Evolutionary conservation across 2,113 vertebrate genomes (phyloP).

Genomic region (Silurus meridionalis): DNA sequence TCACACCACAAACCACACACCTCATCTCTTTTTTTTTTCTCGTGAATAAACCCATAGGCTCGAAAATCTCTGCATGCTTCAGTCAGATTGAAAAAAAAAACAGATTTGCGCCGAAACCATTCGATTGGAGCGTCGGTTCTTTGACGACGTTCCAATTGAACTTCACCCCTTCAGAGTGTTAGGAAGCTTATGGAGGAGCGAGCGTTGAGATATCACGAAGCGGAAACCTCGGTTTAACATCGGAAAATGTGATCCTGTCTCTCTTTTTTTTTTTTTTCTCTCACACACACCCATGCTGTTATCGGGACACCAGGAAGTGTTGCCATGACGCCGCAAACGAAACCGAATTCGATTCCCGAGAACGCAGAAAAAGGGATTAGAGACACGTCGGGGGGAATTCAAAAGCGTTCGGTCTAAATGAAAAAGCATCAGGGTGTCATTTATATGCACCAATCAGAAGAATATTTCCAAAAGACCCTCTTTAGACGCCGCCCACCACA

Average conservation of each 20-base stretch:
- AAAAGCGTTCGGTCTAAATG: conserved; percentile 57
- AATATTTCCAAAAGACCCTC: conserved; percentile 22
- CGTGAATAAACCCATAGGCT: conserved; percentile 15
- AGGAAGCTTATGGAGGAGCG: conserved; percentile 12
- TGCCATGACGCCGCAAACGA: conserved; percentile 57
- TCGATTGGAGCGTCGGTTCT: conserved; percentile 15
- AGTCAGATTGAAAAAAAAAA: conserved; percentile 25
- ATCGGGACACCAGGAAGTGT: conserved; percentile 33
- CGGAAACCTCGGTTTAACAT: conserved; percentile 31
- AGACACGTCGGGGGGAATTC: conserved; percentile 55
- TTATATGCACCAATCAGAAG: conserved; percentile 57
- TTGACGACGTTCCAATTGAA: conserved; percentile 13
- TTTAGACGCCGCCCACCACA: no score
- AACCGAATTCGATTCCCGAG: conserved; percentile 55
- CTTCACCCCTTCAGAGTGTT: neutral
- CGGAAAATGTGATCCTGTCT: neutral
- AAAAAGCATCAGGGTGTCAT: conserved; percentile 57
- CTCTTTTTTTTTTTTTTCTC: neutral
- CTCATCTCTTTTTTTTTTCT: conserved; percentile 13
- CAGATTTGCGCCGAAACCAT: conserved; percentile 20
- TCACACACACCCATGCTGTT: no score
- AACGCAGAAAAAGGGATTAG: conserved; percentile 64
- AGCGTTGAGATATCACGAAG: neutral
- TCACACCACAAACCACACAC: conserved; percentile 1
- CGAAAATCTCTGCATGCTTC: neutral